Evolutionary conservation across 2,113 vertebrate species (phyloP), one percentile per base, ranked within the genome.

Genomic region (Sturnus vulgaris): DNA sequence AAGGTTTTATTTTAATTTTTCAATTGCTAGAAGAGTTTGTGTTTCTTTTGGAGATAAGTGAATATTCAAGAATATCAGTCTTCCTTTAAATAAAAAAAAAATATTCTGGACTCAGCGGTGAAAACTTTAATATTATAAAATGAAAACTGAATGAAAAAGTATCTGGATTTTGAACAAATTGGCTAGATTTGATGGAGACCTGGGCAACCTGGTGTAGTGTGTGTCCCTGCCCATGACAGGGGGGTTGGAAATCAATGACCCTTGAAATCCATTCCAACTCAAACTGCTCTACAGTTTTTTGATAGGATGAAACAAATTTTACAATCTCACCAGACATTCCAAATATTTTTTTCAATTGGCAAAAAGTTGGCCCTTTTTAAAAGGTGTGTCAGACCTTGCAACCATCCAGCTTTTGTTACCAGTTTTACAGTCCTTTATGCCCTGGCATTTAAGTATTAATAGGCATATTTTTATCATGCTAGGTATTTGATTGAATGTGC

Each of bases 141-240:
- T 22, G 1, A 87, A 87, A 85, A 64, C 3, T 5, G 14, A 88
- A 69, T 72, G 33, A 55, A 65, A 59, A 37, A 69, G 11, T 28
- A 2, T 53, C 12, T 31, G 10, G 15, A 73, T 81, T 61, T 88
- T 59, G 19, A 73, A 39, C 1, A 52, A 88, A 46, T 28, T 20
- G 3, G 9, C 15, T 31, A 50, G 19, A 56, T 6, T 73, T 37
- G 52, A 73, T 59, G 19, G 23, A 44, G 8, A 73, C 9, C 12
- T 81, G 15, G 50, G 37, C 7, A 37, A 52, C 4, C 8, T 1
- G 2, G 12, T 59, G 13, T 9, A 37, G 12, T 13, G 22, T 0
- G 0, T 72, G 33, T 50, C 12, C 27, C 4, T 59, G 5, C 8
- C 52, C 24, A 46, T 46, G 23, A n/a, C 4, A 33, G 8, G 1